Percentiles rank a stretch among this genome's conserved stretches.
phyloP scores from a whole-genome alignment of 2,797 vertebrate genomes.

The Sorex maritimensis region DNA sequence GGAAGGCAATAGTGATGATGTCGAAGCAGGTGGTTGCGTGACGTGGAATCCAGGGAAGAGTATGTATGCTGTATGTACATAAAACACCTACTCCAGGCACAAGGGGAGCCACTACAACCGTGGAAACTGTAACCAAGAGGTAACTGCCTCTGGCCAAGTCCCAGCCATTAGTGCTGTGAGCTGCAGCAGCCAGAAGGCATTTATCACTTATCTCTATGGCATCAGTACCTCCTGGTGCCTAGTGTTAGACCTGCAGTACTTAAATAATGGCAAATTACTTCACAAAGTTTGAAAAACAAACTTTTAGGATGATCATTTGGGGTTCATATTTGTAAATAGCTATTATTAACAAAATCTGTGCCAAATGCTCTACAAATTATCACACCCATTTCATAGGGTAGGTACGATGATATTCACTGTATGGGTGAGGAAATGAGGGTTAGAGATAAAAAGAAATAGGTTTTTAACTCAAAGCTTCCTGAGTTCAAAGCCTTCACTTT shows the following conservation, averaged over 20 bases:
- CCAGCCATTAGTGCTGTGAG: neutral
- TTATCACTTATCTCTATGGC: neutral
- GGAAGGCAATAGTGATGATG: neutral
- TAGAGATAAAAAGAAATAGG: neutral
- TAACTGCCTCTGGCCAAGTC: constrained; percentile 13
- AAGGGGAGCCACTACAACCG: neutral
- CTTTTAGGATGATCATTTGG: no score
- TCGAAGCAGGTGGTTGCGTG: neutral
- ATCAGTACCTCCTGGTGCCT: neutral
- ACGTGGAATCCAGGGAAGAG: neutral
- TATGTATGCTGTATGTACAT: neutral
- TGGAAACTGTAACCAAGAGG: neutral
- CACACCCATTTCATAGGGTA: neutral
- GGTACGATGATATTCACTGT: neutral
- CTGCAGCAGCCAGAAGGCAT: neutral
- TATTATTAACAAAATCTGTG: neutral
- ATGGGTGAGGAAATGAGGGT: neutral
- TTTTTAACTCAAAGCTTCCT: constrained; percentile 9
- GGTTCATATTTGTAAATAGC: constrained; percentile 23
- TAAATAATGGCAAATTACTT: constrained; percentile 20
- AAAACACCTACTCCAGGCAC: neutral
- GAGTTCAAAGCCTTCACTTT: neutral
- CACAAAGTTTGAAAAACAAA: neutral
- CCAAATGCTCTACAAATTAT: neutral
- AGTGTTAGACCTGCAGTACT: constrained; percentile 38